Evolutionary conservation across 2,797 vertebrate genomes (phyloP), one percentile per base, ranked within the genome.

Genomic region (Oreochromis grahami): DNA sequence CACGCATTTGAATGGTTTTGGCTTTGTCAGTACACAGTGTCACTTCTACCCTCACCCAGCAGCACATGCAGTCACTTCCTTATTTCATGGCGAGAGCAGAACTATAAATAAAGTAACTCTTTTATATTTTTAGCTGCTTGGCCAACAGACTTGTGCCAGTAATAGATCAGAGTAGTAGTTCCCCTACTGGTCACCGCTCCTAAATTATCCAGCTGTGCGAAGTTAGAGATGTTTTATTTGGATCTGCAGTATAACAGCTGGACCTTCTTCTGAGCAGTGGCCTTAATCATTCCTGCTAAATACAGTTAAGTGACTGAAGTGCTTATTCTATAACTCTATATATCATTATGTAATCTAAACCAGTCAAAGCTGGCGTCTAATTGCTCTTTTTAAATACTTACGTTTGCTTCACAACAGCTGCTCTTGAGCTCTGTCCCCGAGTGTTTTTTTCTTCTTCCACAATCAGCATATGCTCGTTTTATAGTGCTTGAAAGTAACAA

Each of bases 391-490:
- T 36, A 76, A 81, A 79, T 11, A 63, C 12, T 10, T 55, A 8
- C 3, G 12, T 17, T 83, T 58, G 45, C 79, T 53, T 63, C 41
- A 52, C 63, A 85, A 88, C 91, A 91, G 84, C 86, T 91, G 86
- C 70, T 78, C 70, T 81, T 41, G 51, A 83, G 81, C 72, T 88
- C 50, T 3, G 10, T 81, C 36, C 65, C 60, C 63, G 77, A 55
- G 77, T 50, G 80, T 26, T 17, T 52, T 74, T 77, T 45, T 70
- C 17, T 29, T 78, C 41, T 48, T 48, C 43, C 24, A 58, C 48
- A 84, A 32, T 85, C 85, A 84, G 34, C 84, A 88, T 79, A 58
- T 92, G 79, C 84, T 87, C 24, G 29, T 36, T 84, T 84, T 70
- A 80, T 51, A 43, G 76, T 79, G 48, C 50, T 89, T 89, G 2